Conservation (phyloP, 1,140 invertebrate genomes). For the Bombus ignitus region DNA sequence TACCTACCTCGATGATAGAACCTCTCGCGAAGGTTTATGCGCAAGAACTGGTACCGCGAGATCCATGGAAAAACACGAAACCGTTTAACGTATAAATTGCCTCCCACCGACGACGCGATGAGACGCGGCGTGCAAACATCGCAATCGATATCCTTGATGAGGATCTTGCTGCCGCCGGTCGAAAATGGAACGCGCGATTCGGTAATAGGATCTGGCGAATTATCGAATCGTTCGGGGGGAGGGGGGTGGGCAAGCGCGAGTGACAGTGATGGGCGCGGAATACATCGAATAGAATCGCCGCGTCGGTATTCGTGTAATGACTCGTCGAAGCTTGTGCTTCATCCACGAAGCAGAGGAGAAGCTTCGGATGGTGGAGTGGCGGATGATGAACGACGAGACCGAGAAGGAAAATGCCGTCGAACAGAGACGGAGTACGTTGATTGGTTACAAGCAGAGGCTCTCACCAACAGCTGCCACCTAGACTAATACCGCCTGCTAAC, state of each 20-base stretch:
- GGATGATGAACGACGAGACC: constrained; percentile 63
- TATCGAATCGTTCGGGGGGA: neutral
- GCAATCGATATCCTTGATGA: no score
- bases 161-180: neutral
- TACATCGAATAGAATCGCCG: no score
- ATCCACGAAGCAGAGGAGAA: constrained; percentile 47
- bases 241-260: no score
- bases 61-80: constrained; percentile 27
- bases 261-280: constrained; percentile 14
- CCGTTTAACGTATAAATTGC: constrained; percentile 51
- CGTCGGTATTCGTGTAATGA: constrained; percentile 61
- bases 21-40: neutral
- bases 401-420: constrained; percentile 49
- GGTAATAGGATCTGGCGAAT: neutral
- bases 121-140: no score
- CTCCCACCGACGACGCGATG: neutral
- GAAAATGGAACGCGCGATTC: neutral
- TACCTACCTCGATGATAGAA: constrained; percentile 20
- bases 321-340: constrained; percentile 48
- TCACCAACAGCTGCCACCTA: constrained; percentile 68
- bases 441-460: constrained; percentile 64
- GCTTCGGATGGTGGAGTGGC: constrained; percentile 43
- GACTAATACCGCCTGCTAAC: constrained; percentile 65
- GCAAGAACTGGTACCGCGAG: constrained; percentile 42
- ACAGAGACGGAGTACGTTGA: constrained; percentile 53